Base-by-base conservation (phyloP, 2,113 vertebrate species). In the Dryoscopus gambensis region DNA sequence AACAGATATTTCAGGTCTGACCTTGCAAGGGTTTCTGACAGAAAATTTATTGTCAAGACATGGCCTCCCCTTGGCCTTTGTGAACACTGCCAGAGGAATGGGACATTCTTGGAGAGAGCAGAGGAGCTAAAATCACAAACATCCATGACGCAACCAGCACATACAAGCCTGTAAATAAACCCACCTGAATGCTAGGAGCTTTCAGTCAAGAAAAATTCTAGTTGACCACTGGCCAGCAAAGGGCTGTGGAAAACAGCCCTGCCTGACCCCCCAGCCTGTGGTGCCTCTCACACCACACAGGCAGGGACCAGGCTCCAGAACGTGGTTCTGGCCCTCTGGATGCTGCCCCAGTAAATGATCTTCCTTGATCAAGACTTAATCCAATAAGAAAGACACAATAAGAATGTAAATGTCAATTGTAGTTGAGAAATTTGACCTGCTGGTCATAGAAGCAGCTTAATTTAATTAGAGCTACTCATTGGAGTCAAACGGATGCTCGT, bases 381-480 rank as follows among this genome's bases (percentile, higher is more conserved):
- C 68, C 91, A 90, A 95, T 71, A 68, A 94, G 82, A 89, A 97
- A 96, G 65, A 87, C 53, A 87, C 71, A 90, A 53, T 92, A 94
- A 96, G 90, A 97, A 96, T 56, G 77, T 88, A 94, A 94, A 87
- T 82, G 79, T 96, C 90, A 93, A 60, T 97, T 97, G 96, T 63
- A 91, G 83, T 50, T 82, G 89, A 94, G 95, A 96, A 95, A 97
- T 90, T 44, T 89, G 92, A 96, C 91, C 90, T 70, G 71, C 75
- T 81, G 87, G 84, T 87, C 91, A 40, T 25, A 93, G 86, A 93
- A 88, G 70, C 84, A 87, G 73, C 87, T 78, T 93, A 83, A 95
- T 94, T 80, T 65, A 93, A 97, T 78, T 86, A 95, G 84, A 84
- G 62, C 25, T 59, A 42, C 89, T 97, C 69, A 55, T 2, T 77